Evolutionary conservation across 2,888 invertebrate species (phyloP).

Genomic region (Acronicta aceris): DNA sequence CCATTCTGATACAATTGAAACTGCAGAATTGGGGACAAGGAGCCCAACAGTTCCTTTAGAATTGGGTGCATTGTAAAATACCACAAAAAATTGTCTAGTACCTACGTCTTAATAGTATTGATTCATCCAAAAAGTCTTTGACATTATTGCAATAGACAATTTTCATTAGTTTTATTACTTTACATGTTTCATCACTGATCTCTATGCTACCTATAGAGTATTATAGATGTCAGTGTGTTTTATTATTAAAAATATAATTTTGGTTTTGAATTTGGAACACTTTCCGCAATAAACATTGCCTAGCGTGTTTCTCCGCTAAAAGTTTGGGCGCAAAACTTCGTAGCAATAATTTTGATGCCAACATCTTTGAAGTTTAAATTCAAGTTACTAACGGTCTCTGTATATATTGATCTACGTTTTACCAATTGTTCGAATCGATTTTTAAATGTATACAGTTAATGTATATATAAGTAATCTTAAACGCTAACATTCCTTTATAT

Average conservation of each 20-base stretch:
- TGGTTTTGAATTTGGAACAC: conserved; percentile 18
- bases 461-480: conserved; percentile 80
- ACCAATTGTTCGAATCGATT: conserved; percentile 74
- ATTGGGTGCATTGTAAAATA: too few relatives aligned
- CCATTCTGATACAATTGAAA: too few relatives aligned
- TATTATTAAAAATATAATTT: background rate
- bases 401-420: conserved; percentile 81
- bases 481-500: conserved; percentile 86
- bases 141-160: too few relatives aligned
- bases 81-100: too few relatives aligned
- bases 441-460: conserved; percentile 75
- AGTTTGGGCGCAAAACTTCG: conserved; percentile 79
- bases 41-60: too few relatives aligned
- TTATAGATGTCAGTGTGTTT: too few relatives aligned
- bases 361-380: conserved; percentile 79
- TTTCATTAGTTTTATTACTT: too few relatives aligned
- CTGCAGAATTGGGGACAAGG: too few relatives aligned
- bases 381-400: conserved; percentile 77
- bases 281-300: conserved; percentile 40
- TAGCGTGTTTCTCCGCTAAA: conserved; percentile 27
- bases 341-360: conserved; percentile 88
- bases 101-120: too few relatives aligned
- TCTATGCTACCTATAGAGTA: too few relatives aligned
- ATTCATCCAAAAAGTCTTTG: too few relatives aligned
- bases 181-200: too few relatives aligned